Evolutionary conservation across 2,797 vertebrate species (phyloP), one percentile per base, ranked within the genome.

Genomic region (Coregonus ussuriensis): DNA sequence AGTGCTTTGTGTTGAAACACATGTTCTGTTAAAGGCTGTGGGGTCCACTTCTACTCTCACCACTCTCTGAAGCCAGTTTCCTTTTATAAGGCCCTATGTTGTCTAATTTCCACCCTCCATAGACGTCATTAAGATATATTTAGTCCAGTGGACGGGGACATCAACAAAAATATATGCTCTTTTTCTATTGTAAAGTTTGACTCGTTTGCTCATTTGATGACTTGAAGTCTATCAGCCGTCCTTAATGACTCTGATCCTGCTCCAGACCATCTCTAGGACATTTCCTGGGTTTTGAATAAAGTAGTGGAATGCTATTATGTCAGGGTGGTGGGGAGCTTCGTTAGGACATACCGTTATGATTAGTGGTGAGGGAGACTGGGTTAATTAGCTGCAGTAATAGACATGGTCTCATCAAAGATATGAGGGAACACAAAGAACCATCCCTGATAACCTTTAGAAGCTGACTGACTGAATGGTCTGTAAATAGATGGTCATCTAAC

Each of bases 241-340:
- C 35, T 84, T 90, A 88, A 94, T 94, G 91, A 91, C 82, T 15
- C 7, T 52, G 9, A 35, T 52, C 54, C 62, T n/a, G 25, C 33
- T 31, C 72, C 35, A 75, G 83, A 81, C 78, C 83, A 86, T 91
- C 89, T 90, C 92, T 90, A 76, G 74, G 91, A 77, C 70, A 41
- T 74, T 79, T 76, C 77, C 77, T 41, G 59, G 82, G 84, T 84
- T 76, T 74, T 72, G 71, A 15, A 83, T 5, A 41, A 80, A 82
- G 51, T 68, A n/a, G 76, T 81, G 81, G 81, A 74, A 87, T 87
- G 79, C 84, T 81, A 90, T 91, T 92, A 88, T 88, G 72, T 37
- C 33, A 0, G 21, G 68, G 52, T 79, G 70, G 41, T 62, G 72
- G 25, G 56, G 6, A 54, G 76, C 35, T 83, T 83, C 77, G 82